Base-by-base conservation (phyloP, 2,113 vertebrate species). In the Gulo gulo region DNA sequence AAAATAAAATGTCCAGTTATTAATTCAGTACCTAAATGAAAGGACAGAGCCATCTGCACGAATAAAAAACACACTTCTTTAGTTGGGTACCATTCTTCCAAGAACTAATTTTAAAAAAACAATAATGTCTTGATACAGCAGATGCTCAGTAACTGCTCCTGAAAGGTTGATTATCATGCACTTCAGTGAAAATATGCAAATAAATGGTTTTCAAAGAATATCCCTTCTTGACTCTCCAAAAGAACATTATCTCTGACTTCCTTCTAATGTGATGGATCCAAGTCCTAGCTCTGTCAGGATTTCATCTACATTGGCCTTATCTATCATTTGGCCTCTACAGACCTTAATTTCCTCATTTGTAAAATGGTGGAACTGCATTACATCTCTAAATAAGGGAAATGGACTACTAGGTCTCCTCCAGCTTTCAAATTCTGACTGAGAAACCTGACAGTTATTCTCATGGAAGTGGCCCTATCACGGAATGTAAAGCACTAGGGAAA, bases 1-100 rank as follows among this genome's bases (percentile, higher is more conserved):
- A 36, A 94, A 78, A 90, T 90, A 96, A 97, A 96, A 95, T 88
- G 65, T 14, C 42, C 74, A 96, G 80, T 36, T 86, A 91, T 79
- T 93, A 91, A 95, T 93, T 57, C 91, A 47, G 65, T 36, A 65
- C 39, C 80, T 96, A 95, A 97, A 94, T 88, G 82, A 96, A 13
- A 97, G 69, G 39, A 92, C 23, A 97, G 82, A 88, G 59, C 36
- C 65, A 96, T 89, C 29, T 80, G 65, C 10, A 83, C 31, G 81
- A 94, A 42, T 59, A 47, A 89, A 87, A 74, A 91, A 50, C 26
- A 93, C 13, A 84, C 6, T 86, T 20, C 61, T 90, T 91, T 97
- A 93, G 7, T 34, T 80, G 80, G 34, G 8, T 95, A 90, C 29
- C 14, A 2, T 84, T 61, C 34, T 73, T 91, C n/a, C 6, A 81